Evolutionary conservation across 2,888 invertebrate species (phyloP).

Genomic region (Leptopterna dolabrata): DNA sequence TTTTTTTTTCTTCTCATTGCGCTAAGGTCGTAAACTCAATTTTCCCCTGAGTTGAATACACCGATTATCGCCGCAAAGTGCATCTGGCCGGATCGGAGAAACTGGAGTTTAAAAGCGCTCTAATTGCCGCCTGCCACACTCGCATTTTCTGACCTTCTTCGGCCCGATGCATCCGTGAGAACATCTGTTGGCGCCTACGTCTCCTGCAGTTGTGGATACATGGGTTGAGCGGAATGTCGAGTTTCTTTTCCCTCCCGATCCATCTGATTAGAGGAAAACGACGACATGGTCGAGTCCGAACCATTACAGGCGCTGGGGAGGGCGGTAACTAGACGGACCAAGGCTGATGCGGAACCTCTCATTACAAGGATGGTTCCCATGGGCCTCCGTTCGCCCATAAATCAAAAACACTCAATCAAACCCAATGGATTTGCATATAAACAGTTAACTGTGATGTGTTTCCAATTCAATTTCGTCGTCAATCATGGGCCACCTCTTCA

Average conservation of each 20-base stretch:
- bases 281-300: neutral
- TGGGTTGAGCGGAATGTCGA: neutral
- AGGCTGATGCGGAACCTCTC: neutral
- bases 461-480: neutral
- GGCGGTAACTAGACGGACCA: neutral
- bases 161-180: neutral
- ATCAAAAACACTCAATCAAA: neutral
- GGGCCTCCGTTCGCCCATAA: neutral
- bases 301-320: neutral
- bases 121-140: neutral
- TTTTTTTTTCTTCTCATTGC: no score
- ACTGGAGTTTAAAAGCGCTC: neutral
- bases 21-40: no score
- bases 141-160: neutral
- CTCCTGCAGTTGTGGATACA: neutral
- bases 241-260: neutral
- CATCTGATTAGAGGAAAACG: slow-evolving; percentile 7
- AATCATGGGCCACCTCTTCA: neutral
- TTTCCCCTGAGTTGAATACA: no score
- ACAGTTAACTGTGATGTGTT: neutral
- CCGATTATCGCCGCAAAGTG: no score
- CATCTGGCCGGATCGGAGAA: neutral
- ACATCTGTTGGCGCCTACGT: neutral
- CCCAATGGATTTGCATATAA: neutral
- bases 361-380: neutral